Conservation (phyloP, 1,140 invertebrate genomes). For the Papilio machaon region DNA sequence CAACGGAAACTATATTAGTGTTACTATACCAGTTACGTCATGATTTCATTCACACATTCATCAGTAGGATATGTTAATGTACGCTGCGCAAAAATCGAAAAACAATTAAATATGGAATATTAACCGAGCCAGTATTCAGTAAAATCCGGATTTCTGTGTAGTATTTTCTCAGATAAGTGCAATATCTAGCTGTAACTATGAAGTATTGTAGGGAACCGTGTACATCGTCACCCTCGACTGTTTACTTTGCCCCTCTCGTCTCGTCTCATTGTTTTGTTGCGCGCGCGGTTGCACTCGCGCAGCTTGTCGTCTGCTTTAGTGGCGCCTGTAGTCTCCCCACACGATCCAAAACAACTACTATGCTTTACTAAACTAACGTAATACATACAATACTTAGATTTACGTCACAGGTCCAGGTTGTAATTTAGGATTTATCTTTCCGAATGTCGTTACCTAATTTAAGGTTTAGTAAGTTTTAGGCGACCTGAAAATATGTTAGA, state of each 20-base stretch:
- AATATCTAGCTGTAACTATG: conserved; percentile 77
- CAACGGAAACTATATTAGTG: conserved; percentile 45
- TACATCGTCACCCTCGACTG: conserved; percentile 48
- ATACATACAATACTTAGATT: conserved; percentile 62
- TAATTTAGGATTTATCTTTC: conserved; percentile 76
- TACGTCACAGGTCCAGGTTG: conserved; percentile 79
- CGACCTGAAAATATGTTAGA: conserved; percentile 71
- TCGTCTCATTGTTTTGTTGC: conserved; percentile 41
- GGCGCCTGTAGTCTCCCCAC: conserved; percentile 62
- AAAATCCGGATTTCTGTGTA: conserved; percentile 79
- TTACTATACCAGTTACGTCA: conserved; percentile 52
- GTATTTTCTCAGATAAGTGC: conserved; percentile 74
- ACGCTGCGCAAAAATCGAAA: conserved; percentile 59
- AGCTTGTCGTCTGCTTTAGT: conserved; percentile 72
- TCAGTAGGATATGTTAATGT: conserved; percentile 58
- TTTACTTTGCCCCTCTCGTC: conserved; percentile 45
- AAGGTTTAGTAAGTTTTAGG: conserved; percentile 73
- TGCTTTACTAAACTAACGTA: conserved; percentile 67
- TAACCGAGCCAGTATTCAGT: conserved; percentile 78
- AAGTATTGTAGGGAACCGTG: conserved; percentile 59
- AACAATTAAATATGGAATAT: conserved; percentile 66
- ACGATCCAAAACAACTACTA: conserved; percentile 53
- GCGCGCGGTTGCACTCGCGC: conserved; percentile 64
- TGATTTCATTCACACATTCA: conserved; percentile 55
- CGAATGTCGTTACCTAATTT: conserved; percentile 76